Base-by-base conservation (phyloP, 2,113 vertebrate genomes). In the Enhydra lutris region DNA sequence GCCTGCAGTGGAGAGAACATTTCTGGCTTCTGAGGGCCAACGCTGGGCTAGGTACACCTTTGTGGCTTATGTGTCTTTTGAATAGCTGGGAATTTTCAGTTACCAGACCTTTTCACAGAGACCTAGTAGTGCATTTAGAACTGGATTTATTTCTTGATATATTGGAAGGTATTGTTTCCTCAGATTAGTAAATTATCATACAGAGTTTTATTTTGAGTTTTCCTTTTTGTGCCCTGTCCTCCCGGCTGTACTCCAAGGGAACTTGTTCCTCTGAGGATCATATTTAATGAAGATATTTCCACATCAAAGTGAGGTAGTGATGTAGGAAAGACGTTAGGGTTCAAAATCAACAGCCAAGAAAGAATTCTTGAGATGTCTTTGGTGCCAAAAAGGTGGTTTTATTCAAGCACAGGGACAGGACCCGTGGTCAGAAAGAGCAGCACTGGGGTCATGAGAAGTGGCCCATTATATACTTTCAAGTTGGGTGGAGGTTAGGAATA, bases 1-100 rank as follows among this genome's bases (percentile, higher is more conserved):
- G 99, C 99, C 96, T 99, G 99, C 99, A 99, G 99, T 63, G 99
- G 99, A 98, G 99, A 99, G 97, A 99, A 99, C 98, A 99, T 99
- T 7, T 99, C 99, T 89, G 99, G 99, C 98, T 98, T 98, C 98
- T 99, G 98, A 99, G 96, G 95, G 97, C 97, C 98, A 96, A 87
- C n/a, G 97, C 98, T 98, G 97, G 97, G 95, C 96, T 97, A 23
- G 65, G 96, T 97, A 93, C 97, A 97, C 95, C 81, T 92, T 88
- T 97, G 91, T 94, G 96, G 98, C 98, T 98, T 97, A 98, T 99
- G 98, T 98, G 98, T 98, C 98, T 98, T 99, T 98, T 99, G 98
- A 98, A 99, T 99, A 99, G 98, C 97, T 81, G 69, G 98, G 97
- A 65, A 36, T 98, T 98, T 98, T 98, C 97, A 98, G 98, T 98